Base-by-base conservation (phyloP, 2,113 vertebrate genomes). In the Condylura cristata region DNA sequence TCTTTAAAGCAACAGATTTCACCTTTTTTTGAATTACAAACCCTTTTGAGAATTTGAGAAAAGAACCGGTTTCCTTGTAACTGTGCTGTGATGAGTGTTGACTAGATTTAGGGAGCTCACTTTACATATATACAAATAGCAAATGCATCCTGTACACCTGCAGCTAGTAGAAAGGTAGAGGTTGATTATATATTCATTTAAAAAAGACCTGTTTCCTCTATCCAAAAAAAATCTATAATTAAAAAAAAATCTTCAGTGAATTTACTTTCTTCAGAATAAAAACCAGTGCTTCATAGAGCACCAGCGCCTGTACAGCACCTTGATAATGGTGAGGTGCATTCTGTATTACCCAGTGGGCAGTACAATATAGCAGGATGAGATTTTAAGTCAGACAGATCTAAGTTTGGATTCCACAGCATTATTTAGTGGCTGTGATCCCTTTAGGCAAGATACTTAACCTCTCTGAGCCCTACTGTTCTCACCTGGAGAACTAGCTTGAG, bases 231-330 rank as follows among this genome's bases (percentile, higher is more conserved):
- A 96, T 6, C n/a, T 34, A 22, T 34, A 76, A 66, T 58, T 39
- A 68, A 17, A 2, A 44, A 44, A 68, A 53, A 12, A 26, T 63
- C 90, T 84, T 53, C 46, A 85, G 41, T 68, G 37, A 60, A 60
- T 82, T 24, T 26, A 81, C 30, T 79, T 78, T 70, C 39, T 32
- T 14, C 44, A 65, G 75, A 89, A 89, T 92, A 75, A 95, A 87
- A 81, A 41, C 13, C 34, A 79, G 16, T 80, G 46, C 80, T 87
- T 65, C 74, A 53, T 3, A 71, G 22, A 13, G 5, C 78, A 6
- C 9, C 22, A 80, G 71, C 37, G 32, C 26, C 86, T 11, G 11
- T 58, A 58, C 8, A 60, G 32, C 12, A 44, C 53, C 24, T 46
- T 56, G 34, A 12, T 34, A 28, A 48, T 2, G 39, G 24, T 2